phyloP scores from a whole-genome alignment of 1,140 invertebrate genomes.

The Drosophila athabasca region DNA sequence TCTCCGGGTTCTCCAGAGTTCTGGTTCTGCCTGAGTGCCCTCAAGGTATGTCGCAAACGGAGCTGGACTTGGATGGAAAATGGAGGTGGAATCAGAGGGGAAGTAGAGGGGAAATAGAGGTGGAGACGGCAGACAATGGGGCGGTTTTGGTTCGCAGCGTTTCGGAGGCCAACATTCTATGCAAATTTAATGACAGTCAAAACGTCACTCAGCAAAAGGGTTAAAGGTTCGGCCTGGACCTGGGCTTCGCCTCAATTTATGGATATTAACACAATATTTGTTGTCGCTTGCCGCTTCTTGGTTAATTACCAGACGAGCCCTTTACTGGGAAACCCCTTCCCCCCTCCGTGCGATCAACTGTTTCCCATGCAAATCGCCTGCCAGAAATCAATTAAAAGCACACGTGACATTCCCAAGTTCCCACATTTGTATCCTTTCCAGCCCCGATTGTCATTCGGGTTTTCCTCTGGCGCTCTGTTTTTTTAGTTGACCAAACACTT shows the following conservation, averaged over 20 bases:
- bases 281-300: conserved; percentile 34
- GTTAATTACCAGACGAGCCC: conserved; percentile 61
- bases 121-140: conserved; percentile 61
- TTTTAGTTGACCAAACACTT: conserved; percentile 57
- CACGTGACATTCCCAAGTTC: conserved; percentile 63
- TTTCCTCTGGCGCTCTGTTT: background rate
- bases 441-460: conserved; percentile 25
- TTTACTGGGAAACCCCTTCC: conserved; percentile 40
- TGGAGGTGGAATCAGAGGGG: background rate
- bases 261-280: conserved; percentile 77
- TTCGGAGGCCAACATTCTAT: conserved; percentile 55
- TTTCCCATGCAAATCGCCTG: conserved; percentile 74
- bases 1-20: conserved; percentile 28
- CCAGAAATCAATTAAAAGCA: conserved; percentile 72
- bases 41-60: conserved; percentile 50
- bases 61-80: no score
- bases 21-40: conserved; percentile 53
- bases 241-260: conserved; percentile 51
- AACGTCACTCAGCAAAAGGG: conserved; percentile 39
- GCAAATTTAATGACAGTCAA: conserved; percentile 50
- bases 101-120: no score
- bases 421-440: conserved; percentile 61
- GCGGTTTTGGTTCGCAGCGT: conserved; percentile 56
- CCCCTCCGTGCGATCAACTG: background rate
- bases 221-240: conserved; percentile 49